phyloP scores from a whole-genome alignment of 2,113 vertebrate species.

The Cettia cetti region DNA sequence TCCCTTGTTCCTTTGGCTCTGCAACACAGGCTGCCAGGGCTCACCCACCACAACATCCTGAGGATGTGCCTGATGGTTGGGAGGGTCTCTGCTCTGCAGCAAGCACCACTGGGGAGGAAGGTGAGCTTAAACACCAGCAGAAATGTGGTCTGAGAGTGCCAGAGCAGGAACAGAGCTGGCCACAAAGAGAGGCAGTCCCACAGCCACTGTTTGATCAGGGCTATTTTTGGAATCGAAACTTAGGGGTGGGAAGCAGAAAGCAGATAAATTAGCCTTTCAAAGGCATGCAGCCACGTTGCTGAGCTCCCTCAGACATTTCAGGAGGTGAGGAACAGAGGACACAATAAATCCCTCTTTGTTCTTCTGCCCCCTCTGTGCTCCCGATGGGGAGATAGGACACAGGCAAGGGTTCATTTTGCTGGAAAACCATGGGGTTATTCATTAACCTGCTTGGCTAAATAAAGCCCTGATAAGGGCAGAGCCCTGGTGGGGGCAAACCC shows the following conservation, averaged over 20 bases:
- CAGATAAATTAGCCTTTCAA: constrained; percentile 20
- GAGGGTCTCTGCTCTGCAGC: not conserved
- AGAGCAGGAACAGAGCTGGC: not conserved
- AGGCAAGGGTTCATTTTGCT: not conserved
- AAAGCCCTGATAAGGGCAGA: not conserved
- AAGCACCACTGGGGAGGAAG: fast-evolving
- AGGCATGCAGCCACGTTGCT: not conserved
- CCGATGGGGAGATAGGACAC: not conserved
- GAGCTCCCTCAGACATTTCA: not conserved
- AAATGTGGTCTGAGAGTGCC: not conserved
- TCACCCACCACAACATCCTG: not conserved
- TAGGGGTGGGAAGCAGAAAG: not conserved
- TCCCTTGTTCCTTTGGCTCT: not conserved
- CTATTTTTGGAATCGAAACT: constrained; percentile 25
- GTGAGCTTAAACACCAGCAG: not conserved
- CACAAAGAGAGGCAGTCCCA: not conserved
- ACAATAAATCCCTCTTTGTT: constrained; percentile 39
- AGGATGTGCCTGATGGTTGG: not conserved
- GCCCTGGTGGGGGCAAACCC: not conserved
- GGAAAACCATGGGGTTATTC: constrained; percentile 21
- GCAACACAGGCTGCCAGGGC: not conserved
- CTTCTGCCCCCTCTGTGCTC: not conserved
- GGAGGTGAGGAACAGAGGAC: not conserved
- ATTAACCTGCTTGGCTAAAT: constrained; percentile 51
- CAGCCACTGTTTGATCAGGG: not conserved